Evolutionary conservation across 2,888 invertebrate genomes (phyloP).

Genomic region (Chironomus tentans): DNA sequence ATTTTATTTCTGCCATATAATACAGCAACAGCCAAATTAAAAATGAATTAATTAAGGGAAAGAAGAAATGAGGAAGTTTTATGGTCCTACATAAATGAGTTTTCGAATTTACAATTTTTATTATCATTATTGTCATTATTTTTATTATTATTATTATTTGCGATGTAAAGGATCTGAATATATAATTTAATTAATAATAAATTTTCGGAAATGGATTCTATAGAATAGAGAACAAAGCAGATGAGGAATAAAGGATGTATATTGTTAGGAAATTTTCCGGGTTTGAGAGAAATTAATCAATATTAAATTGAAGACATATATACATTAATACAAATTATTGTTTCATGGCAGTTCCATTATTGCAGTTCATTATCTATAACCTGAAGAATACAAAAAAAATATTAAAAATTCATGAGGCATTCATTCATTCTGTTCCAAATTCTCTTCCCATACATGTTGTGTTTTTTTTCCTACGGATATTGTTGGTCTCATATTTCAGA

Average conservation of each 20-base stretch:
- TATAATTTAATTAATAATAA: no score
- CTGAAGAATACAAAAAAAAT: neutral
- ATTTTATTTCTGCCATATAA: neutral
- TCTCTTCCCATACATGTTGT: no score
- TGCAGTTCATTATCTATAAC: neutral
- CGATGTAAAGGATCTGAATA: neutral
- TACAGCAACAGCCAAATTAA: neutral
- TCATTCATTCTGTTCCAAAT: neutral
- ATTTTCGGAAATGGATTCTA: no score
- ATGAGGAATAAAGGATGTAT: no score
- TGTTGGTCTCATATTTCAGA: no score
- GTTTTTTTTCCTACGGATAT: no score
- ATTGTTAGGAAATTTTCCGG: no score
- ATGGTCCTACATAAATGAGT: neutral
- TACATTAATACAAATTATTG: neutral
- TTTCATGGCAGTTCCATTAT: neutral
- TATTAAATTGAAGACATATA: no score
- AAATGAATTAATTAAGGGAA: neutral
- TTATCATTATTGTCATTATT: neutral
- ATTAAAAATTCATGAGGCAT: conserved; percentile 2
- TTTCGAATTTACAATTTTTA: neutral
- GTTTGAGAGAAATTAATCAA: no score
- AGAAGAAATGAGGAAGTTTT: neutral
- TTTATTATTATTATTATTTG: neutral
- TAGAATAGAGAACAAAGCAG: no score